These are phyloP conservation scores for Pithys albifrons DNA, from an alignment of 2,113 vertebrate species.

Conservation along the genomic window DNA sequence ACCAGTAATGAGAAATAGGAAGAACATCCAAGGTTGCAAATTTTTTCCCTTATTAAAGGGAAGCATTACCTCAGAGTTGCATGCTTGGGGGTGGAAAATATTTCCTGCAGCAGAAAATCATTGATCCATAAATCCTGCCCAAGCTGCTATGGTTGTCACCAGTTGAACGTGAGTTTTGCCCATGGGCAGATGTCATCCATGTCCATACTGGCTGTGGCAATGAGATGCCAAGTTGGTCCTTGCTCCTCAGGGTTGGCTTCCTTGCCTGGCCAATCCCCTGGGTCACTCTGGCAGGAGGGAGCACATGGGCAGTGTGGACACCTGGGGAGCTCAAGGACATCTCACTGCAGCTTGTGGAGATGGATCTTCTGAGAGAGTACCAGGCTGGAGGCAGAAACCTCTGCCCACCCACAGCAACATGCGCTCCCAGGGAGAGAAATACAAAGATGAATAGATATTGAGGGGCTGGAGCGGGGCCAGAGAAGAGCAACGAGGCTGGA, in stretches of 20 bases:
- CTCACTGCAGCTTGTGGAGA: background rate
- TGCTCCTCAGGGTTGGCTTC: background rate
- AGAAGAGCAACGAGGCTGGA: too few relatives aligned
- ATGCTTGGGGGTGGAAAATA: background rate
- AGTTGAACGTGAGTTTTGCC: background rate
- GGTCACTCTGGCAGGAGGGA: background rate
- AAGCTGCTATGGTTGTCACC: background rate
- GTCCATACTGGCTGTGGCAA: background rate
- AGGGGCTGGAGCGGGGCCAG: too few relatives aligned
- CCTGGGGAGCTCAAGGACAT: background rate
- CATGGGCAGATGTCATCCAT: background rate
- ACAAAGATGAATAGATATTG: background rate
- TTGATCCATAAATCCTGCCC: background rate
- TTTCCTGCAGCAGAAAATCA: background rate
- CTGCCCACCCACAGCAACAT: background rate
- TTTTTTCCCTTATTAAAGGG: background rate
- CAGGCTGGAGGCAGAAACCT: background rate
- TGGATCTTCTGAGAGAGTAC: background rate
- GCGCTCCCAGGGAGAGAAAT: background rate
- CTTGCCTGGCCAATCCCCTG: background rate
- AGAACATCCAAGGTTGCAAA: slow-evolving; percentile 40
- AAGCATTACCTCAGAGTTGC: background rate
- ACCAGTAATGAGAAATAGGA: slow-evolving; percentile 31
- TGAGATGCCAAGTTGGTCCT: background rate
- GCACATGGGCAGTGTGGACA: fast-evolving